Base-by-base conservation (phyloP, 2,113 vertebrate species). In the Circaetus gallicus region DNA sequence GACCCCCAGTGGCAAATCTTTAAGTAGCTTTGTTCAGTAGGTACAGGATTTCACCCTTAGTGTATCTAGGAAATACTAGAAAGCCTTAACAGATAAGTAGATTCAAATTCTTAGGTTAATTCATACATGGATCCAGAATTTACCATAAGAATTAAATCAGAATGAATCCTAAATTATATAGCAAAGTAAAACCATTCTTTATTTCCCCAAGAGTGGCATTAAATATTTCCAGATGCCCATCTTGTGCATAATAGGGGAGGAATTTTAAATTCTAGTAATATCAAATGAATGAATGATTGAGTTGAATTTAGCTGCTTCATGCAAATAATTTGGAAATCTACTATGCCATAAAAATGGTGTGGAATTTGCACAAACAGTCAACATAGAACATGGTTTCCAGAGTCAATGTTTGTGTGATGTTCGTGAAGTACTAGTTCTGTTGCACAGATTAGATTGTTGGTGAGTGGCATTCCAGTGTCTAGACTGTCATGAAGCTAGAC, bases 281-380 rank as follows among this genome's bases (percentile, higher is more conserved):
- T 66, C 38, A 73, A 38, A 71, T 86, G 59, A 93, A 20, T 73
- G 52, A 95, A 74, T 29, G 73, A 74, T 74, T 16, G 19, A 86
- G 70, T 28, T 94, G 62, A 93, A 77, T 90, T 95, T 82, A 87
- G 73, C 96, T 97, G 94, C 92, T 97, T 95, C 86, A 85, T 96
- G 82, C 82, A 88, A 80, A 70, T 86, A 61, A 90, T 73, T 88
- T 63, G 84, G 74, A 87, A 95, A 91, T 94, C 65, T 50, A 67
- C 89, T 81, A 65, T 93, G 84, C 94, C 91, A 55, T 82, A 50
- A 82, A 95, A 82, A 49, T 59, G 66, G 47, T 72, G 81, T 91
- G 78, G 91, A 93, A 91, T 94, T 97, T 96, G 94, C 97, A 97
- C 81, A 93, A 82, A 79, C 52, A 1, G 7, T 94, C 81, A 93